phyloP scores from a whole-genome alignment of 2,888 invertebrate species.

The Amiota communis region DNA sequence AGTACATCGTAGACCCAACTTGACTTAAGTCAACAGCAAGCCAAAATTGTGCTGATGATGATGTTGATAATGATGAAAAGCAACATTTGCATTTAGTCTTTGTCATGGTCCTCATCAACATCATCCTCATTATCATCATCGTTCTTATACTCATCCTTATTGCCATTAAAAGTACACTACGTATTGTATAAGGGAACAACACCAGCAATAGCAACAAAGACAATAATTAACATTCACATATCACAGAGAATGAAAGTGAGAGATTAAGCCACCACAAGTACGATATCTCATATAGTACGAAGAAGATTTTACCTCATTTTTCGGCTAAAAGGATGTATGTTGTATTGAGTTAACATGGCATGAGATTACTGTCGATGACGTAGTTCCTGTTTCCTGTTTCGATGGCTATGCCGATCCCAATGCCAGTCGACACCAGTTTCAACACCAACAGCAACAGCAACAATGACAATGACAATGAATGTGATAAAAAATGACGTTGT shows the following conservation, averaged over 20 bases:
- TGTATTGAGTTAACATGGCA: conserved; percentile 10
- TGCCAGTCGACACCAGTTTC: neutral
- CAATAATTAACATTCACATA: no score
- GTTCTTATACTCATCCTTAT: no score
- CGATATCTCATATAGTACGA: no score
- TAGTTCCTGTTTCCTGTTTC: neutral
- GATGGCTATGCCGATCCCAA: neutral
- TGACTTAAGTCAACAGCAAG: no score
- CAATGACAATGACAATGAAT: conserved; percentile 41
- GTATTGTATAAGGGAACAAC: no score
- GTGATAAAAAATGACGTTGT: conserved; percentile 57
- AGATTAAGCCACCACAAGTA: no score
- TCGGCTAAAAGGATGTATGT: conserved; percentile 3
- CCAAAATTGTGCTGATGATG: neutral
- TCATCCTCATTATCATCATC: neutral
- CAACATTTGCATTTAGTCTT: conserved; percentile 6
- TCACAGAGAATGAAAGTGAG: no score
- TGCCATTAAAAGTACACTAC: no score
- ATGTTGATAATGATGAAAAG: neutral
- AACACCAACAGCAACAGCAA: conserved; percentile 24
- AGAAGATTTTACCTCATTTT: conserved; percentile 7
- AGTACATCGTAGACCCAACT: neutral
- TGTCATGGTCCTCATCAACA: no score
- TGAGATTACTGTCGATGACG: conserved; percentile 3
- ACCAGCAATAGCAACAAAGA: no score